A percentile compares a stretch with the other conserved stretches of the same genome.
Evolutionary conservation across 2,888 invertebrate species (phyloP).

Genomic region (Julus scandinavius): DNA sequence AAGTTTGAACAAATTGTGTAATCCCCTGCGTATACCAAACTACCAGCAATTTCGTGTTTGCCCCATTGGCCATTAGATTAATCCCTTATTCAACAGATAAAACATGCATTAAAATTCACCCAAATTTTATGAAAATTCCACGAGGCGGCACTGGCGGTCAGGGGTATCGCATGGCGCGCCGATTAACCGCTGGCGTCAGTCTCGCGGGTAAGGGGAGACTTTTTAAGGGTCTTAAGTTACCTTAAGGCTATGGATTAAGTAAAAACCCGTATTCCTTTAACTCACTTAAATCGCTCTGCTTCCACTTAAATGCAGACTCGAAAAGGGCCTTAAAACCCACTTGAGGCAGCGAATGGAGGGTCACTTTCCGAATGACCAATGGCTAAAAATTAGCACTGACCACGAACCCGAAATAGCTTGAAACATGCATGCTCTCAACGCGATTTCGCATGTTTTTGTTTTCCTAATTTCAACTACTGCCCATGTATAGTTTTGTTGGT

Average conservation of each 20-base stretch:
- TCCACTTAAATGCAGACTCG: neutral
- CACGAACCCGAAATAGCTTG: too few relatives aligned
- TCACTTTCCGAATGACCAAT: neutral
- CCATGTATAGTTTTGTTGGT: neutral
- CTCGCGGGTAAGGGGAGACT: neutral
- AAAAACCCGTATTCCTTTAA: slow-evolving; percentile 31
- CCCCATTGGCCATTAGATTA: neutral
- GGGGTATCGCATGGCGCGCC: neutral
- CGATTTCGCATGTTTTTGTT: neutral
- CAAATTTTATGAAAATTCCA: neutral
- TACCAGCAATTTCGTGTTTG: neutral
- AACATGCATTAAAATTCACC: neutral
- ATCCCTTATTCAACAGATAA: neutral
- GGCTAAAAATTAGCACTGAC: neutral
- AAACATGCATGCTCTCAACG: neutral
- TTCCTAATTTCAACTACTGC: neutral
- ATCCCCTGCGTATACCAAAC: neutral
- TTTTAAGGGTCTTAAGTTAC: slow-evolving; percentile 7
- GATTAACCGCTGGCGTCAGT: slow-evolving; percentile 30
- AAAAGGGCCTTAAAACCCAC: slow-evolving; percentile 2
- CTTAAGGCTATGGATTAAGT: slow-evolving; percentile 26
- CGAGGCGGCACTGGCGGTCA: neutral
- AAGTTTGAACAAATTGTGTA: neutral
- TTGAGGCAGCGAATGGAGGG: neutral
- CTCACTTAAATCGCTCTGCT: slow-evolving; percentile 7